These are phyloP conservation scores for Bufotes viridis DNA, from an alignment of 2,797 vertebrate genomes.

Conservation along the genomic window DNA sequence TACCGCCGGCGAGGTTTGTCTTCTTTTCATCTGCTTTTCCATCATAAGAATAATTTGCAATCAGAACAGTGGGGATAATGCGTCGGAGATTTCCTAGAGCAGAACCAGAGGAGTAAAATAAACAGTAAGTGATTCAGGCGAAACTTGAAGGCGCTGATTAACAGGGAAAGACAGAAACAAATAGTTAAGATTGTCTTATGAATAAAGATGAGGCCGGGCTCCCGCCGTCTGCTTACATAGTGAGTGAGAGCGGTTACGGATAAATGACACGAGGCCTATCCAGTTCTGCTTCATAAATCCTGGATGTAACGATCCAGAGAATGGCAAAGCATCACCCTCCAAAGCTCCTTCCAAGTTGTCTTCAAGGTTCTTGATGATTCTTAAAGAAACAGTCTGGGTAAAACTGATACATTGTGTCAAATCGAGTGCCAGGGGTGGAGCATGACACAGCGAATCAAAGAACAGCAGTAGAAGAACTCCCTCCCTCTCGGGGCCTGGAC, in stretches of 20 bases:
- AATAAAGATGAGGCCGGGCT: constrained; percentile 13
- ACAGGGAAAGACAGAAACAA: constrained; percentile 7
- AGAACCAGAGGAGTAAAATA: constrained; percentile 26
- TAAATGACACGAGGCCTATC: background rate
- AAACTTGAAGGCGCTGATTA: constrained; percentile 7
- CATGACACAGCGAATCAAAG: background rate
- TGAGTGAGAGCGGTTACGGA: background rate
- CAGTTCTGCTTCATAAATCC: background rate
- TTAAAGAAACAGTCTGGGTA: too few relatives aligned
- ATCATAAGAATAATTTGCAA: constrained; percentile 29
- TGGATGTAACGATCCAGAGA: background rate
- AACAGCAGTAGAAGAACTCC: background rate
- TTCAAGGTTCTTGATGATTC: background rate
- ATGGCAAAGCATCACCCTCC: background rate
- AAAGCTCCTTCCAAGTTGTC: background rate
- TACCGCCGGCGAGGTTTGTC: background rate
- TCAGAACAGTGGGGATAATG: constrained; percentile 9
- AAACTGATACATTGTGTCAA: background rate
- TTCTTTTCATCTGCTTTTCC: constrained; percentile 27
- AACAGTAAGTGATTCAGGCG: background rate
- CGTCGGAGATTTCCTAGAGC: background rate
- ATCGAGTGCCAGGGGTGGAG: background rate
- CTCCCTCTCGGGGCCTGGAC: too few relatives aligned
- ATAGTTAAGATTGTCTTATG: constrained; percentile 10
- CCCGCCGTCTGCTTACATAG: background rate